Conservation (phyloP, 2,113 vertebrate genomes). For the Hymenochirus boettgeri region DNA sequence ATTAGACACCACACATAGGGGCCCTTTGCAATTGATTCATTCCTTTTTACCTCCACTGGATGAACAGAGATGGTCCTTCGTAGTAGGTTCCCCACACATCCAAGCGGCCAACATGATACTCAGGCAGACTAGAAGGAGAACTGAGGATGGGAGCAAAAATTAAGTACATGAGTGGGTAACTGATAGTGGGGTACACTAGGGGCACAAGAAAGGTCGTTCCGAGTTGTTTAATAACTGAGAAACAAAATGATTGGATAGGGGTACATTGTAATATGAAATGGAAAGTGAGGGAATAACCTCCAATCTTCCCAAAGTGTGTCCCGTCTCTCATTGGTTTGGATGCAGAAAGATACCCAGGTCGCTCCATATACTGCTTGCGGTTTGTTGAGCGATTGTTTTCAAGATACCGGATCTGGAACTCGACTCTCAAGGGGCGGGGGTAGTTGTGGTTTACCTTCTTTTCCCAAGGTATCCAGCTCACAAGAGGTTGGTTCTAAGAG, state of each 20-base stretch:
- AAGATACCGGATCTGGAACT: constrained; percentile 9
- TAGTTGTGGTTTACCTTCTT: too few relatives aligned
- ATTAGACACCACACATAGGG: too few relatives aligned
- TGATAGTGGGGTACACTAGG: too few relatives aligned
- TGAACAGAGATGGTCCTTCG: neutral
- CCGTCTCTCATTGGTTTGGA: constrained; percentile 4
- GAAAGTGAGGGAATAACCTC: neutral
- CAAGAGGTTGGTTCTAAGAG: too few relatives aligned
- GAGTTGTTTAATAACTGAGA: too few relatives aligned
- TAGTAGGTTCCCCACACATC: constrained; percentile 5
- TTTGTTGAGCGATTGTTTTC: neutral
- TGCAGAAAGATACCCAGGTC: neutral
- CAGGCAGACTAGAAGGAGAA: neutral
- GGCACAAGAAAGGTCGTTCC: too few relatives aligned
- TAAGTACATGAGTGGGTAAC: too few relatives aligned
- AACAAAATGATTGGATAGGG: too few relatives aligned
- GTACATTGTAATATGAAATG: too few relatives aligned
- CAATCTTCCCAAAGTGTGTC: too few relatives aligned
- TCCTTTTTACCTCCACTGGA: constrained; percentile 25
- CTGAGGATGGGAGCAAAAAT: neutral
- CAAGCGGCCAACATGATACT: constrained; percentile 3
- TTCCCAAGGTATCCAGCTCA: too few relatives aligned
- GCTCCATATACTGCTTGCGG: constrained; percentile 10
- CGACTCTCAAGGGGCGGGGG: neutral
- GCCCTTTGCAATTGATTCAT: neutral